A percentile compares a stretch with the other conserved stretches of the same genome.
These are phyloP conservation scores for Brachyrhaphis roseni DNA, from an alignment of 2,797 vertebrate species.

Conservation along the genomic window DNA sequence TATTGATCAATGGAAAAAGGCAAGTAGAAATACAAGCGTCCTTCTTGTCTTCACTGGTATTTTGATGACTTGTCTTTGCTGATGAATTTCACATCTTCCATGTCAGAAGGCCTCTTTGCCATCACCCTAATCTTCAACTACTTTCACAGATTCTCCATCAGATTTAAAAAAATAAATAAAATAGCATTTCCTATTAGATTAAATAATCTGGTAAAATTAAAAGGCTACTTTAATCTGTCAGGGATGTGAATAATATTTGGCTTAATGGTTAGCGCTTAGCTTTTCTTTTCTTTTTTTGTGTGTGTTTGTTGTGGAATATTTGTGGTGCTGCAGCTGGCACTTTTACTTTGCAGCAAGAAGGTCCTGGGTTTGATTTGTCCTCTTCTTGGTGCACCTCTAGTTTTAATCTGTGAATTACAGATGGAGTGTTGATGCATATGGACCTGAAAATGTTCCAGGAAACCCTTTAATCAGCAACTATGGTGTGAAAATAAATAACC, in stretches of 20 bases:
- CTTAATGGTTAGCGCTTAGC: not conserved
- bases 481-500: not conserved
- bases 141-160: not conserved
- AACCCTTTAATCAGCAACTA: not conserved
- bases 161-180: not conserved
- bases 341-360: not conserved
- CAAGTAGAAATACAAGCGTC: no score
- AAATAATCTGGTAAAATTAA: not conserved
- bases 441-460: not conserved
- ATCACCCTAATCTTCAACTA: not conserved
- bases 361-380: not conserved
- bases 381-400: not conserved
- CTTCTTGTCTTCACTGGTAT: not conserved
- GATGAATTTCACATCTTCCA: not conserved
- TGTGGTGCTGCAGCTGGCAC: not conserved
- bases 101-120: not conserved
- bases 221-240: not conserved
- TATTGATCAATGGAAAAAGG: not conserved
- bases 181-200: not conserved
- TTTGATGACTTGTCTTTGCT: not conserved
- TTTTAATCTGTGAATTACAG: not conserved
- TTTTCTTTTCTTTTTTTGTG: not conserved
- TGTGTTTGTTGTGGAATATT: not conserved
- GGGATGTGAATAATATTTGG: not conserved
- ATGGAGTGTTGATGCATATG: not conserved